Evolutionary conservation across 2,888 invertebrate genomes (phyloP).

Genomic region (Pachycephus smyrnensis): DNA sequence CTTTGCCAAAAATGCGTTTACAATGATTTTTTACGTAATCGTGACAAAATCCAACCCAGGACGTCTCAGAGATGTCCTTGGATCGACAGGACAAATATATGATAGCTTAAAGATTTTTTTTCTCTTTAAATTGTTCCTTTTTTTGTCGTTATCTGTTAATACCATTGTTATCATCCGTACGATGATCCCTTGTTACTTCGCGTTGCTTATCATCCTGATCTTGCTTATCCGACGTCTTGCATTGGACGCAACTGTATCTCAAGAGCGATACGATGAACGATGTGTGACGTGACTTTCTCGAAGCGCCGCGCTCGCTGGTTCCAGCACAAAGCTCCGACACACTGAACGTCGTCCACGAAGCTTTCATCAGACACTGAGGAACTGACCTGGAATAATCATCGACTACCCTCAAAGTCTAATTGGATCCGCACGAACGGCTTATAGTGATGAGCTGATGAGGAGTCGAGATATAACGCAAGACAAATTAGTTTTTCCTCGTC

Average conservation of each 20-base stretch:
- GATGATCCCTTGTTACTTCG: no score
- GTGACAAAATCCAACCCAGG: no score
- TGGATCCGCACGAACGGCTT: constrained; percentile 53
- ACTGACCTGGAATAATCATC: constrained; percentile 56
- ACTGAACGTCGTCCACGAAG: constrained; percentile 17
- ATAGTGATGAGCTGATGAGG: constrained; percentile 7
- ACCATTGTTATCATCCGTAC: no score
- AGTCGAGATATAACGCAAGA: not conserved
- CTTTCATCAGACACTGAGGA: constrained; percentile 32
- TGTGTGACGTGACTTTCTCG: not conserved
- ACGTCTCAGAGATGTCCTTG: no score
- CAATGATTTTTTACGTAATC: no score
- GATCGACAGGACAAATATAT: no score
- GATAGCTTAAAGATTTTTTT: no score
- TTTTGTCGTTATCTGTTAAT: no score
- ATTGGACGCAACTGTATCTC: not conserved
- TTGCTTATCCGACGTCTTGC: not conserved
- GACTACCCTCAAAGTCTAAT: constrained; percentile 53
- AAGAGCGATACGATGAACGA: not conserved
- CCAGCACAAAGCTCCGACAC: not conserved
- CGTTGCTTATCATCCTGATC: not conserved
- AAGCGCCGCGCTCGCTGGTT: not conserved
- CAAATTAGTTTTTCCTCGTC: not conserved
- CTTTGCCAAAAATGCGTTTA: no score
- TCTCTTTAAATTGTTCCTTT: no score